Percentiles rank a stretch among this genome's conserved stretches.
Evolutionary conservation across 2,113 vertebrate genomes (phyloP).

Genomic region (Calypte anna): DNA sequence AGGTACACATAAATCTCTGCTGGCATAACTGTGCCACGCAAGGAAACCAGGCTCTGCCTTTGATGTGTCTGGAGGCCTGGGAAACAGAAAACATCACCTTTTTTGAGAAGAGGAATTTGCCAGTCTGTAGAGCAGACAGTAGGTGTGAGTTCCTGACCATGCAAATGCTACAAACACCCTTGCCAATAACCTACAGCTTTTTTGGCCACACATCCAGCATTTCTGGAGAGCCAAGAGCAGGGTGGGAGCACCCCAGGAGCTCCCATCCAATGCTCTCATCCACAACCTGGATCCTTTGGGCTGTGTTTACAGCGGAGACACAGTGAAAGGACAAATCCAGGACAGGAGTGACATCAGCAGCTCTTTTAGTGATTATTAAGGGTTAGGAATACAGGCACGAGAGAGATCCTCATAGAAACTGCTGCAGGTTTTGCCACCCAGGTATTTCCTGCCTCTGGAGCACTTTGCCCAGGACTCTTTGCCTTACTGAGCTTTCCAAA

Average conservation of each 20-base stretch:
- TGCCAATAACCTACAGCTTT: neutral
- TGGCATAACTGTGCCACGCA: neutral
- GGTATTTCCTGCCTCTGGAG: neutral
- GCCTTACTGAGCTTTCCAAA: neutral
- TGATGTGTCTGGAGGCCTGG: neutral
- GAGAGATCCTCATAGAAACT: neutral
- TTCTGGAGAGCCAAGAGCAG: neutral
- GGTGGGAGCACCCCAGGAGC: too few relatives aligned
- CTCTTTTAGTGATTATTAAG: neutral
- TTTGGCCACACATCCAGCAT: neutral
- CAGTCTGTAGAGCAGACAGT: neutral
- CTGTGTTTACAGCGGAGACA: neutral
- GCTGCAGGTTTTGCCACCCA: neutral
- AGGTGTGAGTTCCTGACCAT: neutral
- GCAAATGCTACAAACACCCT: neutral
- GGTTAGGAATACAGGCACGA: neutral
- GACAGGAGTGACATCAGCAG: neutral
- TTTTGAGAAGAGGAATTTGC: neutral
- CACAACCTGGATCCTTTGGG: neutral
- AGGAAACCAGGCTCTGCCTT: neutral
- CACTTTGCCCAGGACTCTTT: accelerated
- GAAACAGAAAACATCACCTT: neutral
- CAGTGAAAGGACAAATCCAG: neutral
- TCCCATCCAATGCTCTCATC: accelerated
- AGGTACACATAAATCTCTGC: neutral